A percentile compares a stretch with the other conserved stretches of the same genome.
Conservation (phyloP, 2,113 vertebrate species). For the Scopus umbretta region DNA sequence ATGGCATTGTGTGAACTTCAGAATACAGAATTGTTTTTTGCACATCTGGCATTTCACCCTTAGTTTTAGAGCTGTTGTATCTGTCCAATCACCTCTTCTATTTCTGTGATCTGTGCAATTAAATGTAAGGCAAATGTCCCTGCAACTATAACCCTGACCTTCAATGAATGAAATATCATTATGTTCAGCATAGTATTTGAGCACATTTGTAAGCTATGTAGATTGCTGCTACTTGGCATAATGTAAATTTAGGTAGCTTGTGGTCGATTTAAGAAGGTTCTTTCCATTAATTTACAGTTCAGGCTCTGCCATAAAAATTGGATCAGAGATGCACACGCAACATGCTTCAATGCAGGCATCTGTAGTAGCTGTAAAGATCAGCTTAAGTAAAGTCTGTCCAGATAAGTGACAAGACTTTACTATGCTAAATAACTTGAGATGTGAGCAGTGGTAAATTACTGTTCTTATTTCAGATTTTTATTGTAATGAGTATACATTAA, state of each 20-base stretch:
- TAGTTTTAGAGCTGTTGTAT: neutral
- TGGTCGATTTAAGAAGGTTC: neutral
- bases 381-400: neutral
- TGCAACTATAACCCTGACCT: neutral
- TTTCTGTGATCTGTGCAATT: neutral
- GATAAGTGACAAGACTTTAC: neutral
- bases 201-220: neutral
- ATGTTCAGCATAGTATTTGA: neutral
- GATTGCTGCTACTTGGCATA: neutral
- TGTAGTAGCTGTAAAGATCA: neutral
- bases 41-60: neutral
- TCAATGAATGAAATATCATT: neutral
- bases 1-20: neutral
- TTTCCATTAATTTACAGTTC: neutral
- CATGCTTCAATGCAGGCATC: neutral
- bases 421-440: neutral
- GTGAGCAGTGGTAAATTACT: neutral
- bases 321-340: neutral
- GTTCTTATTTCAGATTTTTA: neutral
- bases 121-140: neutral
- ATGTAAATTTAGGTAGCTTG: neutral
- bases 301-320: neutral
- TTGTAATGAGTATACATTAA: neutral
- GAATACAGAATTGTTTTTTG: neutral
- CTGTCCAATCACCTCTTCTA: neutral